Base-by-base conservation (phyloP, 2,797 vertebrate genomes). In the Huso huso region DNA sequence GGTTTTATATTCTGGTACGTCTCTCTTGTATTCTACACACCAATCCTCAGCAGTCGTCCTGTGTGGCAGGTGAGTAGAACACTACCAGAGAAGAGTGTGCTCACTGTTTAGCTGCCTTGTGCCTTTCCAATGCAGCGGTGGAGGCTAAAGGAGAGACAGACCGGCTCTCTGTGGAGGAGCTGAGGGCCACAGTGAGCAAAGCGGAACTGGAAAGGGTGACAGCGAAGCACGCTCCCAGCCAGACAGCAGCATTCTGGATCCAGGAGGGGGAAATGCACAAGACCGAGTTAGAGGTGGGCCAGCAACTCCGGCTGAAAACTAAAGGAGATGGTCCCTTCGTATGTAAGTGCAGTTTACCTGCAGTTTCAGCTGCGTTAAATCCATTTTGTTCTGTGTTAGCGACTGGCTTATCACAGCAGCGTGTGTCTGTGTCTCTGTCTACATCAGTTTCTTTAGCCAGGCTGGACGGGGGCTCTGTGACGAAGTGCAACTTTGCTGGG, bases 401-500 rank as follows among this genome's bases (percentile, higher is more conserved):
- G 23, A 37, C 23, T 37, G 23, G 23, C 23, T 37, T 37, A 37
- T 37, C 23, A 37, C 23, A 37, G 23, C 23, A 37, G 23, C 23
- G 2, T 53, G 11, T 53, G 51, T 53, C 51, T 53, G 51, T 18
- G 15, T 18, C 15, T 18, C 15, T 37, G 23, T 62, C 7, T 66
- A 66, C 55, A 77, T 51, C 72, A 95, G 93, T 87, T 71, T 93
- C 93, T 3, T 75, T 94, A 57, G 90, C 90, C 68, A 93, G 89
- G 81, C 66, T 94, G 48, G 91, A 95, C 2, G 74, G 85, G 1
- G 90, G 91, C 57, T 87, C 92, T 0, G 91, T 93, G 73, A 93
- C 93, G 61, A 93, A 86, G 74, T 95, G 93, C 66, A 95, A 95
- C 82, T 95, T 95, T 66, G 87, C 91, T n/a, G 93, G 94, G 49